Evolutionary conservation across 2,797 vertebrate genomes (phyloP).

Genomic region (Morelia viridis): DNA sequence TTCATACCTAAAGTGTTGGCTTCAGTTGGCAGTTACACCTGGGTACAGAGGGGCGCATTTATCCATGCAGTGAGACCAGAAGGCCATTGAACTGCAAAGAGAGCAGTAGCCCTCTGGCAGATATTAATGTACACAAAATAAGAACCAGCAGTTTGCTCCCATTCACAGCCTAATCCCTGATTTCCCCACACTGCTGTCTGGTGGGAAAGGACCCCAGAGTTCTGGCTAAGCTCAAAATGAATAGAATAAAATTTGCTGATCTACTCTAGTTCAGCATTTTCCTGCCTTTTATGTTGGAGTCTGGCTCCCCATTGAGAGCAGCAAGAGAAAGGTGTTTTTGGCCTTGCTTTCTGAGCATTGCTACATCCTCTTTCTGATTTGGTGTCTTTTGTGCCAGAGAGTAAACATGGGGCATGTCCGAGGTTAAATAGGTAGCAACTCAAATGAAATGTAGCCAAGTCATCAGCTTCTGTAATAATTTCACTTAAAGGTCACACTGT

Average conservation of each 20-base stretch:
- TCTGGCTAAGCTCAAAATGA: background rate
- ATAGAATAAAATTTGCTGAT: slow-evolving; percentile 16
- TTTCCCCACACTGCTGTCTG: background rate
- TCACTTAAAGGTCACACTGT: background rate
- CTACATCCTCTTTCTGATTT: background rate
- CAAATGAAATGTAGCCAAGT: background rate
- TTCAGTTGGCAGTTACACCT: background rate
- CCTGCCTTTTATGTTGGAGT: background rate
- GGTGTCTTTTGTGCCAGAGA: background rate
- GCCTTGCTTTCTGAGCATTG: background rate
- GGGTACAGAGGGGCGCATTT: background rate
- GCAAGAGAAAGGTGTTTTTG: background rate
- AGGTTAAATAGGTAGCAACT: background rate
- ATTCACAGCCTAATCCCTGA: background rate
- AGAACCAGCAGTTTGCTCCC: background rate
- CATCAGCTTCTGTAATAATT: background rate
- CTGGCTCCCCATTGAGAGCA: background rate
- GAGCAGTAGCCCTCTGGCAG: too few species aligned
- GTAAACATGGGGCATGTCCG: background rate
- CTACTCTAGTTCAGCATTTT: background rate
- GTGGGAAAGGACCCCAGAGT: background rate
- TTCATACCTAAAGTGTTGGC: background rate
- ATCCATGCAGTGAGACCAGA: too few species aligned
- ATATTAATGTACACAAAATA: background rate
- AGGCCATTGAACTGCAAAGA: background rate